Evolutionary conservation across 2,113 vertebrate species (phyloP).

Genomic region (Nymphicus hollandicus): DNA sequence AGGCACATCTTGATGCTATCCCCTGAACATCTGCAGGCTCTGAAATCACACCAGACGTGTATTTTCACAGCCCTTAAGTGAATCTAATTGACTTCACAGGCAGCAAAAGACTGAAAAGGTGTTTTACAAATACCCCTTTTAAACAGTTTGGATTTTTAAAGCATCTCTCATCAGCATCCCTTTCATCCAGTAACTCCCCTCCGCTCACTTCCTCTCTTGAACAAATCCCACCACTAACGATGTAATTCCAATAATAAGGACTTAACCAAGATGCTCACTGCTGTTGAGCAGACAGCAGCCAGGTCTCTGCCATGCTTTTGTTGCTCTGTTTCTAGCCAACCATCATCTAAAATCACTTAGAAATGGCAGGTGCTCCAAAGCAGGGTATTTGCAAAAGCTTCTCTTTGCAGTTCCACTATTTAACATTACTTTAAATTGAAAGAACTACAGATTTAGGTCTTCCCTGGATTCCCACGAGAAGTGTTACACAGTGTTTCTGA

Average conservation of each 20-base stretch:
- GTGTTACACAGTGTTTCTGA: slow-evolving; percentile 45
- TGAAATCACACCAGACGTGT: background rate
- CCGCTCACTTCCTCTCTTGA: background rate
- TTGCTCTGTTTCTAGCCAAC: background rate
- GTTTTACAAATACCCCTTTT: background rate
- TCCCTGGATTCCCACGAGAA: slow-evolving; percentile 21
- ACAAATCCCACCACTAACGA: background rate
- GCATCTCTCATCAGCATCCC: background rate
- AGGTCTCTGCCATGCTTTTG: background rate
- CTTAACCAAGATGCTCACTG: background rate
- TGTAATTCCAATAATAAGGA: background rate
- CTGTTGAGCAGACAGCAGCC: background rate
- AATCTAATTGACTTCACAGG: slow-evolving; percentile 22
- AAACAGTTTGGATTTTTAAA: background rate
- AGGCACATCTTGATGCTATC: slow-evolving; percentile 15
- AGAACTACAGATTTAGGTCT: slow-evolving; percentile 30
- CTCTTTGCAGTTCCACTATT: background rate
- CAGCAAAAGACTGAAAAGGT: slow-evolving; percentile 7
- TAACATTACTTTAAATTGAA: slow-evolving; percentile 37
- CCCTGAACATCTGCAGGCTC: background rate
- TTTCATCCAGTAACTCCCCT: background rate
- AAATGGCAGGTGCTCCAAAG: slow-evolving; percentile 1
- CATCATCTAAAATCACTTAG: background rate
- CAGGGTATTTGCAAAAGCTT: background rate
- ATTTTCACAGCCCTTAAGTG: slow-evolving; percentile 7